Conservation (phyloP, 2,113 vertebrate genomes). For the Marcusenius ussheri region DNA sequence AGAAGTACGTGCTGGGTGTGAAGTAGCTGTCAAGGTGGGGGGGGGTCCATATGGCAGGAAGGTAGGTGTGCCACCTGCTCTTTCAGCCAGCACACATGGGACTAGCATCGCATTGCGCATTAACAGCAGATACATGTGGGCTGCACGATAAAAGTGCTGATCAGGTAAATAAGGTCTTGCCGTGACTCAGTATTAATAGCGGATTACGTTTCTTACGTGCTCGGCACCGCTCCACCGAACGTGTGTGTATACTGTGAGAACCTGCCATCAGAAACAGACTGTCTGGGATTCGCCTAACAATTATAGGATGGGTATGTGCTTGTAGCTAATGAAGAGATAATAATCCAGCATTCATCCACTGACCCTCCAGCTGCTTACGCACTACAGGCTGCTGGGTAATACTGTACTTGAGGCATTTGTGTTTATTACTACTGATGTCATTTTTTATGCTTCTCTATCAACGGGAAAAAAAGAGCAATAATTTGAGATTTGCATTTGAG, state of each 20-base stretch:
- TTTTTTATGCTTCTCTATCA: not conserved
- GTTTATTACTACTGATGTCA: not conserved
- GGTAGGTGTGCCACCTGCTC: not conserved
- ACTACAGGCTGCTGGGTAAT: not conserved
- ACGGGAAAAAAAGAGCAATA: not conserved
- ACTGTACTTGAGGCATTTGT: not conserved
- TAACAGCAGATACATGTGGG: constrained; percentile 22
- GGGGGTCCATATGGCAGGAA: not conserved
- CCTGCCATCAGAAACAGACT: not conserved
- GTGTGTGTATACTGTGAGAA: not conserved
- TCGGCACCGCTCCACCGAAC: constrained; percentile 32
- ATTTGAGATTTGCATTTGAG: not conserved
- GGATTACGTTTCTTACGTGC: constrained; percentile 54
- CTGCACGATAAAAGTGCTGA: constrained; percentile 30
- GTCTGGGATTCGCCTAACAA: not conserved
- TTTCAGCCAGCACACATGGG: not conserved
- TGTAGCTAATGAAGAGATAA: not conserved
- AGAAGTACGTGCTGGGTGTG: not conserved
- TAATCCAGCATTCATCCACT: not conserved
- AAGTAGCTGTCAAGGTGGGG: not conserved
- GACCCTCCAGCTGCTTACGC: not conserved
- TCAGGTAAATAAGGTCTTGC: constrained; percentile 48
- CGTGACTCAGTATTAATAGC: constrained; percentile 55
- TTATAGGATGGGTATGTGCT: not conserved
- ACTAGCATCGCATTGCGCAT: not conserved